Base-by-base conservation (phyloP, 2,113 vertebrate genomes). In the Clarias macrocephalus region DNA sequence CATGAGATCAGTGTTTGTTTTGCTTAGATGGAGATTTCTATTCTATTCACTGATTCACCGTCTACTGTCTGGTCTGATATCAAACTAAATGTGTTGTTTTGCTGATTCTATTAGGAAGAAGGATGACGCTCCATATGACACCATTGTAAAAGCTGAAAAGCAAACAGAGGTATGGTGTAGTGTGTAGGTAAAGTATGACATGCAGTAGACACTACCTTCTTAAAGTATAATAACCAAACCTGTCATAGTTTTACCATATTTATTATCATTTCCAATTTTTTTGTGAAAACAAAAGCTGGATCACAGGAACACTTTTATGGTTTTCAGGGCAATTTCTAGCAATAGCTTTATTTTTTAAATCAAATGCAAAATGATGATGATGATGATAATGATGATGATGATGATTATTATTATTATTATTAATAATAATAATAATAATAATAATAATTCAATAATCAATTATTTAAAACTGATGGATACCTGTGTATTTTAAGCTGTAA, bases 51-150 rank as follows among this genome's bases (percentile, higher is more conserved):
- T 30, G 54, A 19, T 79, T 21, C 15, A 80, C 28, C 1, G 10
- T 80, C 56, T 28, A 12, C 77, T 33, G n/a, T 10, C 19, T 60
- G 30, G 8, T 11, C 52, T 80, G 54, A 59, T 19, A 59, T 23
- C 6, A 18, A 33, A 18, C 8, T 56, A 9, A 56, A 54, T 12
- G 16, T 80, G 13, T 11, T 1, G 9, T 68, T 9, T 80, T 66
- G 48, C 54, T 82, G 16, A 8, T 85, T 82, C 57, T 66, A 6
- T 13, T 48, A 85, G 28, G 48, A 77, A 65, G 52, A 75, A 88
- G 18, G 16, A n/a, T 4, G 15, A n/a, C 13, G 33, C 25, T 37
- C 56, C 18, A 8, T 2, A 21, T 2, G 33, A 85, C 25, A 75
- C 25, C 3, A 75, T 0, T 2, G 25, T 12, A 77, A 9, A 56